Conservation (phyloP, 2,888 invertebrate genomes). For the Mesoligia furuncula region DNA sequence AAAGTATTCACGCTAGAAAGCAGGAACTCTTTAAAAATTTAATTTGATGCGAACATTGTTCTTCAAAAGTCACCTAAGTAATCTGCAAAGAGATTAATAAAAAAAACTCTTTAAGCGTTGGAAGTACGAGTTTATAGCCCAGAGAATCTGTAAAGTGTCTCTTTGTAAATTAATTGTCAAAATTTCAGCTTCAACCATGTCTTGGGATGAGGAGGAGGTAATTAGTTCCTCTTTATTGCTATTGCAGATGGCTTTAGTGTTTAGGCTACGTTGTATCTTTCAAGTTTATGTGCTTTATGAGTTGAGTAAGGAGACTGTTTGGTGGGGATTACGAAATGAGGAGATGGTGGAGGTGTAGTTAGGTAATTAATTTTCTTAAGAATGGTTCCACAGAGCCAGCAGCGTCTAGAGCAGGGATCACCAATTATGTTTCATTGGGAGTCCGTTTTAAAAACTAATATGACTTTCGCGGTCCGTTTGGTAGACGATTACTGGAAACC, state of each 20-base stretch:
- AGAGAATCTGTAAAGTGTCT: conserved; percentile 36
- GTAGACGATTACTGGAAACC: no score
- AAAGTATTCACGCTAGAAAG: no score
- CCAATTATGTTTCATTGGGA: no score
- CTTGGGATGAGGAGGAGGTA: conserved; percentile 20
- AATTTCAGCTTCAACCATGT: conserved; percentile 38
- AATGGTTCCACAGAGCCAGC: background rate
- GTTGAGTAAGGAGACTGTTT: conserved; percentile 1
- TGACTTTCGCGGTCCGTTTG: no score
- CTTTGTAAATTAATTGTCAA: conserved; percentile 55
- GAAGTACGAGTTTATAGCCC: conserved; percentile 32
- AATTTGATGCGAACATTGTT: conserved; percentile 34
- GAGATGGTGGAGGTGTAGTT: background rate
- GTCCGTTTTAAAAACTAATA: no score
- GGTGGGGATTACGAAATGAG: background rate
- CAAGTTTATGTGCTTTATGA: conserved; percentile 22
- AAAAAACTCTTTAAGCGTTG: conserved; percentile 26
- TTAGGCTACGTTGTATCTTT: conserved; percentile 18
- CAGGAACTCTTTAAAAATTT: conserved; percentile 10
- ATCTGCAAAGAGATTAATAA: conserved; percentile 50
- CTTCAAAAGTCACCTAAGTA: conserved; percentile 19
- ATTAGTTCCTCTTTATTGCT: conserved; percentile 45
- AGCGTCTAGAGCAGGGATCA: no score
- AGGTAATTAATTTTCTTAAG: no score
- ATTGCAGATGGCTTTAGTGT: conserved; percentile 28